Evolutionary conservation across 2,113 vertebrate genomes (phyloP).

Genomic region (Coturnix japonica): DNA sequence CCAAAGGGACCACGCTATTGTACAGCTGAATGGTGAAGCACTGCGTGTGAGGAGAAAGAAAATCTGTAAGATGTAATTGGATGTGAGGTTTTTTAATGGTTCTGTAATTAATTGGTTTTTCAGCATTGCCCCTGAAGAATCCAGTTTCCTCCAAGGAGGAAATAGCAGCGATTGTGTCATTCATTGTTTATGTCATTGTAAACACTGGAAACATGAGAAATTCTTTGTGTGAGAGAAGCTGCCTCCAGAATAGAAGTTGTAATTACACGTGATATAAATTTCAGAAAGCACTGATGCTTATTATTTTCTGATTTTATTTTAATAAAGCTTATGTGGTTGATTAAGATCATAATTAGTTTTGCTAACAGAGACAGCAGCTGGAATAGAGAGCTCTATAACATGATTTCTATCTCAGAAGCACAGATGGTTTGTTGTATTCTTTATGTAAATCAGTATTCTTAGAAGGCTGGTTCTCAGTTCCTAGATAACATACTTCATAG

Average conservation of each 20-base stretch:
- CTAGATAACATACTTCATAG: not conserved
- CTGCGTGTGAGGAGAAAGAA: not conserved
- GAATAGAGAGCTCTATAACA: not conserved
- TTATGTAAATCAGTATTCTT: slow-evolving; percentile 7
- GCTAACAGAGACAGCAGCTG: slow-evolving; percentile 31
- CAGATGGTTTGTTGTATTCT: not conserved
- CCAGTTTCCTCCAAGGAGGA: not conserved
- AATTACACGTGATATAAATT: not conserved
- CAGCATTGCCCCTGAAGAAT: not conserved
- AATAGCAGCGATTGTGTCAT: not conserved
- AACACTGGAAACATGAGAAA: not conserved
- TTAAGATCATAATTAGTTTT: slow-evolving; percentile 23
- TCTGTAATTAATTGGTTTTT: not conserved
- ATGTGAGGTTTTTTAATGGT: not conserved
- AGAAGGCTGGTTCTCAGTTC: slow-evolving; percentile 33
- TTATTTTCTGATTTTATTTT: not conserved
- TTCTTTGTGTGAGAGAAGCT: not conserved
- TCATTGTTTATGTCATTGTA: not conserved
- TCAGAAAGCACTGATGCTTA: not conserved
- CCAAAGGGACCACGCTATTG: not conserved
- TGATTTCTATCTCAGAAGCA: not conserved
- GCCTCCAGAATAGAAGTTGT: not conserved
- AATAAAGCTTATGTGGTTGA: not conserved
- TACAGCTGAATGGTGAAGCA: not conserved
- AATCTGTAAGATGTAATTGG: not conserved